Base-by-base conservation (phyloP, 2,888 invertebrate genomes). In the Stenoptilia bipunctidactyla region DNA sequence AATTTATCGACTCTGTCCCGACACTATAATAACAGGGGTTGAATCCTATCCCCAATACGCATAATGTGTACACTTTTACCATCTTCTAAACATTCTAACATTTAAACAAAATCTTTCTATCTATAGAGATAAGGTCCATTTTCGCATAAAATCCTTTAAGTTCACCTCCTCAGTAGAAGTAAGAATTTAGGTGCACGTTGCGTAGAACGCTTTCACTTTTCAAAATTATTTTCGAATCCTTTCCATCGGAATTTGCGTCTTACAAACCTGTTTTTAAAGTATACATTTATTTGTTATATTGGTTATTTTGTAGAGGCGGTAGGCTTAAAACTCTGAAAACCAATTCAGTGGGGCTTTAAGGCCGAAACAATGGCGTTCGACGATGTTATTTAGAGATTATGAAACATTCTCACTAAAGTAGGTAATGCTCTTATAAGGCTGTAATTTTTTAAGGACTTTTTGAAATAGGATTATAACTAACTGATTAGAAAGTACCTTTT, bases 111-210 rank as follows among this genome's bases (percentile, higher is more conserved):
- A 60, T 66, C 56, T 47, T 73, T 3, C 4, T 3, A 8, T 3
- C n/a, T 10, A n/a, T 4, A 30, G 9, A 8, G n/a, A 5, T 3
- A 30, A 30, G 30, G 6, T 30, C n/a, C 4, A 30, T n/a, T 30
- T 30, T 30, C 2, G 58, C 46, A 34, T 42, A 41, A 49, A 49
- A 51, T 53, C 66, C 68, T 68, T 56, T 70, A 79, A 83, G 79
- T 83, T 82, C 82, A 82, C 80, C 80, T 80, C 82, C 80, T 77
- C 82, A 74, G 80, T 80, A 73, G 73, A 70, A 82, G 72, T 82
- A 80, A 77, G 79, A 77, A 83, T 79, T 79, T 77, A 80, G 79
- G 79, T 80, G 79, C 20, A 20, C 77, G 73, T 80, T 72, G 69
- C 73, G 76, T 73, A 74, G 71, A 76, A 72, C 71, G 79, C 82